A percentile compares a stretch with the other conserved stretches of the same genome.
phyloP scores from a whole-genome alignment of 2,888 invertebrate species.

The Cephalotes varians region DNA sequence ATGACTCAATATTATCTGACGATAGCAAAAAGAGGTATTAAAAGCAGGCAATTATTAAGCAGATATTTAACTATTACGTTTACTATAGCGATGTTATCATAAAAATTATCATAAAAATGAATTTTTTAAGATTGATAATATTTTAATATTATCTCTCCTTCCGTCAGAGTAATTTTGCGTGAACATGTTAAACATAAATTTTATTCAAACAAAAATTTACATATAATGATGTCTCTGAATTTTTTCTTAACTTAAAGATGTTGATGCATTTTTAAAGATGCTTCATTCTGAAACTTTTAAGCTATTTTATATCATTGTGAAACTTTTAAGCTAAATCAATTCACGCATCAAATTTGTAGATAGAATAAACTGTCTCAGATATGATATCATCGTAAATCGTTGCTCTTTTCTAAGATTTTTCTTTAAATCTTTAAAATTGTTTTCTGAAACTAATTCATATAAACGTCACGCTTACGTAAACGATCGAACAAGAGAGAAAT shows the following conservation, averaged over 20 bases:
- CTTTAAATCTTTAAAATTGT: neutral
- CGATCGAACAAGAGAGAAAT: neutral
- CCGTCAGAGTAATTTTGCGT: neutral
- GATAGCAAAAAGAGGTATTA: conserved; percentile 2
- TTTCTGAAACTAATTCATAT: neutral
- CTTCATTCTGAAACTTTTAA: neutral
- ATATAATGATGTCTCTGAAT: neutral
- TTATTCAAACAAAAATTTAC: neutral
- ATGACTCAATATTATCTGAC: conserved; percentile 20
- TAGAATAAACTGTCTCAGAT: conserved; percentile 2
- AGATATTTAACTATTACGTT: neutral
- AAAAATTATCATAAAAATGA: neutral
- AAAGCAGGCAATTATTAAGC: too few species aligned
- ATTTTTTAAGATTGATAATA: neutral
- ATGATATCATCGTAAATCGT: neutral
- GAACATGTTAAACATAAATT: neutral
- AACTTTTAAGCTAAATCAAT: neutral
- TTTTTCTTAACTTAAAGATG: neutral
- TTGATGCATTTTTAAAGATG: neutral
- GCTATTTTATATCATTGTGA: too few species aligned
- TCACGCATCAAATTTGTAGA: neutral
- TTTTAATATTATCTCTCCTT: neutral
- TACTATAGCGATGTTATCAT: neutral
- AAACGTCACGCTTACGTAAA: neutral
- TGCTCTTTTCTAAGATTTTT: too few species aligned